Evolutionary conservation across 2,888 invertebrate species (phyloP), one percentile per base, ranked within the genome.

Genomic region (Empis livida): DNA sequence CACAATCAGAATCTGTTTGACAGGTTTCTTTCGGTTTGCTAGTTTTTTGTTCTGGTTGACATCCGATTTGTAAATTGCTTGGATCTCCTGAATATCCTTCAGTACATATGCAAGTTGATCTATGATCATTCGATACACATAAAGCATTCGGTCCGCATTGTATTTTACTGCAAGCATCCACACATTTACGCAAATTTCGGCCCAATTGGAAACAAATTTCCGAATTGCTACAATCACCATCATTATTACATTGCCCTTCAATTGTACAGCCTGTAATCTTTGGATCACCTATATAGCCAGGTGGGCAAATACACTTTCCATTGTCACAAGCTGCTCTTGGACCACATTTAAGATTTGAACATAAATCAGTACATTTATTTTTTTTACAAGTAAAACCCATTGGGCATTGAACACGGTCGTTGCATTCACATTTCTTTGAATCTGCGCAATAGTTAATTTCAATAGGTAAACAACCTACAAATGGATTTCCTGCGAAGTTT

Each of bases 121-220:
- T 77, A 65, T 92, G 92, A 60, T 84, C 83, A 58, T 87, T 81
- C 14, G 85, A 81, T 9, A 90, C 78, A 62, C 92, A 92, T 1
- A 90, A 67, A 4, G 92, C 90, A 65, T 92, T 92, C 0, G 91
- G 90, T 11, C 92, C 92, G 62, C 92, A 92, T 59, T 90, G 89
- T 31, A 87, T 73, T 70, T 88, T 88, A 53, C 82, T 82, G 60
- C 92, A 93, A 0, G 85, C 86, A 62, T 91, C 89, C 4, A 89
- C 80, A 65, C 91, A 92, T 67, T 86, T 86, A 46, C 91, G 74
- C 5, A 79, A 64, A 27, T 82, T 84, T 71, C 81, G 84, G 43
- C 83, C 81, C 27, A 86, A 68, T 70, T 89, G 88, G 71, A 91
- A 88, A 64, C 92, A 93, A 59, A 92, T 91, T 71, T 92, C 85